Percentiles rank a stretch among this genome's conserved stretches.
phyloP scores from a whole-genome alignment of 2,113 vertebrate genomes.

The Antennarius striatus region DNA sequence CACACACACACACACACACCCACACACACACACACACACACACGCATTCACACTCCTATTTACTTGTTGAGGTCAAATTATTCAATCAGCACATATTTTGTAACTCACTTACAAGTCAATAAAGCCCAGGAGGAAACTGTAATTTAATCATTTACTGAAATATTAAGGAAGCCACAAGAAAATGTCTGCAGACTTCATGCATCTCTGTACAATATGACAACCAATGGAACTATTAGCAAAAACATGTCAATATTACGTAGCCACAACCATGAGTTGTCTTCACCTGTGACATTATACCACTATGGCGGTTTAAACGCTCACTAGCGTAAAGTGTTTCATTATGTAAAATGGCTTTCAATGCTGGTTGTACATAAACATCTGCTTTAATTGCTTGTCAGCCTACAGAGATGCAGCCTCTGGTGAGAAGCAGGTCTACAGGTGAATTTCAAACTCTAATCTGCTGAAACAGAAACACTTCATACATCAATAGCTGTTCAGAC shows the following conservation, averaged over 20 bases:
- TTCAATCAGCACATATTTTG: background rate
- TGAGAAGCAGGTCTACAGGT: background rate
- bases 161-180: background rate
- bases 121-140: slow-evolving; percentile 16
- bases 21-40: slow-evolving; percentile 1
- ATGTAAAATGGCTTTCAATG: background rate
- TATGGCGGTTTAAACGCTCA: background rate
- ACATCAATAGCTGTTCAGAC: background rate
- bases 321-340: background rate
- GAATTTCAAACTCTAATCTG: background rate
- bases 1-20: slow-evolving; percentile 7
- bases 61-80: background rate
- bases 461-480: background rate
- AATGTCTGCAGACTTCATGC: background rate
- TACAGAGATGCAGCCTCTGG: background rate
- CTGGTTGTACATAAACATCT: background rate
- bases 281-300: background rate
- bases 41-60: slow-evolving; percentile 3
- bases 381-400: background rate
- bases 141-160: slow-evolving; percentile 5
- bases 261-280: background rate
- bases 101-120: slow-evolving; percentile 10
- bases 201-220: too few species aligned
- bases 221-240: too few species aligned
- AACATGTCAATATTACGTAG: too few species aligned